These are phyloP conservation scores for Microctenopoma stevenorrisi DNA, from an alignment of 2,797 vertebrate genomes.

Conservation along the genomic window DNA sequence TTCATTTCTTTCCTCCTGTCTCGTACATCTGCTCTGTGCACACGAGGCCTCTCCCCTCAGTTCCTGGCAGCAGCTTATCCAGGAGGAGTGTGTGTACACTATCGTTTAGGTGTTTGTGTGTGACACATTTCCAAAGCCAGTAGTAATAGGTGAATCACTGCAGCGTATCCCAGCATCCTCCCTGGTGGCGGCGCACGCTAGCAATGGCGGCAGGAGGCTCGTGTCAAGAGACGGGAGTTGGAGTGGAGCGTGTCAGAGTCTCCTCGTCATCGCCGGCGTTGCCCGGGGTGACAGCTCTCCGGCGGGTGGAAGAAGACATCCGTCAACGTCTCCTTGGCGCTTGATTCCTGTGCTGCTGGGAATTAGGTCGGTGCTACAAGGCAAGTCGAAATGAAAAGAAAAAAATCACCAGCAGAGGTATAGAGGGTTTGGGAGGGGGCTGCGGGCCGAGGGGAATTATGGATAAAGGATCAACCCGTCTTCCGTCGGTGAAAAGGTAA, in stretches of 20 bases:
- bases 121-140: conserved; percentile 58
- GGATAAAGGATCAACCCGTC: conserved; percentile 26
- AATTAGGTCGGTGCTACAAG: conserved; percentile 59
- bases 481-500: conserved; percentile 50
- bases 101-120: conserved; percentile 50
- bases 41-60: conserved; percentile 50
- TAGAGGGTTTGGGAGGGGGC: conserved; percentile 2
- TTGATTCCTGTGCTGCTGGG: conserved; percentile 77
- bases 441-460: conserved; percentile 23
- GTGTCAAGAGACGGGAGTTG: conserved; percentile 79
- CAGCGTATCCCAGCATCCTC: conserved; percentile 78
- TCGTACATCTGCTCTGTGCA: conserved; percentile 62
- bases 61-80: conserved; percentile 65
- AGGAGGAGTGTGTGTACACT: conserved; percentile 43
- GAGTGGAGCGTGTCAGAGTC: conserved; percentile 83
- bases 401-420: conserved; percentile 65
- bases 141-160: conserved; percentile 78
- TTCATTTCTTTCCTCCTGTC: conserved; percentile 52
- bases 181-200: conserved; percentile 72
- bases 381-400: conserved; percentile 78
- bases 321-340: conserved; percentile 81
- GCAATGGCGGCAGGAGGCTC: conserved; percentile 74
- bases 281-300: conserved; percentile 77
- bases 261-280: conserved; percentile 61
- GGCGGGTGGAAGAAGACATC: conserved; percentile 79